Base-by-base conservation (phyloP, 64 coral and sea anemone genomes). In the Porites lutea region DNA sequence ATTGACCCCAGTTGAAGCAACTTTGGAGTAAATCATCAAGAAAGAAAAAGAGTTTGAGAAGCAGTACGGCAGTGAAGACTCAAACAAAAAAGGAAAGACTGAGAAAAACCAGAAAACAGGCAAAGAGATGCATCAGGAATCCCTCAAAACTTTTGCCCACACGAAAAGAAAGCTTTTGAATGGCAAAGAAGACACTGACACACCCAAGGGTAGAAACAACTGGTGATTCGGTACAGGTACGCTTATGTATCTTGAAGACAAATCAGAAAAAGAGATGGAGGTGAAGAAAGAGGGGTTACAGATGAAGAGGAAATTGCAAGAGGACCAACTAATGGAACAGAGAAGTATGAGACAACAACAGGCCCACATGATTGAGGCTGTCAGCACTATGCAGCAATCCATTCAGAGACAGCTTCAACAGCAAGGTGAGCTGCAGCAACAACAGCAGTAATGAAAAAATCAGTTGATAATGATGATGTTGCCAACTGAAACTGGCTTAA, bases 21-120 rank as follows among this genome's bases (percentile, higher is more conserved):
- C 67, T 45, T 71, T 83, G 46, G 90, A 84, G 67, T 78, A 82
- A 18, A 92, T 82, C 67, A 82, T 83, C 72, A 50, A 65, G 2
- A 68, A 78, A 77, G 51, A 23, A 8, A 61, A 48, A 60, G 87
- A 78, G n/a, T 16, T 21, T 3, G 52, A 77, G 48, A 48, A 77
- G 69, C 13, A 59, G 19, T 23, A 74, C 7, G 16, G 71, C 16
- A 72, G 59, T 59, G 87, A 76, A 37, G 72, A 89, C n/a, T n/a
- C n/a, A n/a, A n/a, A n/a, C n/a, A n/a, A n/a, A n/a, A n/a, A n/a
- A n/a, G n/a, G n/a, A n/a, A 62, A 1, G 8, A 15, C 59, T 11
- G 59, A 62, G 59, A 5, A 84, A 84, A 37, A 64, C 61, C 46
- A 55, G 63, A 64, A 62, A 21, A 84, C 13, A 7, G 81, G 7